Evolutionary conservation across 1,140 invertebrate genomes (phyloP).

Genomic region (Macrobrachium nipponense): DNA sequence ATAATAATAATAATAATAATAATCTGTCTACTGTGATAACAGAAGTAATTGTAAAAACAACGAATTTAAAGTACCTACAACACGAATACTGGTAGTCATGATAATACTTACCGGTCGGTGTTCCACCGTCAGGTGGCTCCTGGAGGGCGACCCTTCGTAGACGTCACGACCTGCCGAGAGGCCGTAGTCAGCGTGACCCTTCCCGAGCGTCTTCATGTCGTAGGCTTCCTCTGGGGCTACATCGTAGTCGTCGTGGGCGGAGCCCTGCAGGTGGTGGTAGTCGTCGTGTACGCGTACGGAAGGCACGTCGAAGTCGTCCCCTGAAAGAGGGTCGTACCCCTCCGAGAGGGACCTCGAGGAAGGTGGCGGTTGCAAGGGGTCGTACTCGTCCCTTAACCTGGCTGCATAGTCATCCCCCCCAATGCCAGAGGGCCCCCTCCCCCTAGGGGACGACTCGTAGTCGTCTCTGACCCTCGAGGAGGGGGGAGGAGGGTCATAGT

Average conservation of each 20-base stretch:
- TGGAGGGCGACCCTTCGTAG: constrained; percentile 14
- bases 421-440: too few relatives aligned
- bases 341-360: background rate
- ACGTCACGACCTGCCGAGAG: background rate
- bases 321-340: constrained; percentile 30
- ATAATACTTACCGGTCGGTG: constrained; percentile 18
- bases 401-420: constrained; percentile 29
- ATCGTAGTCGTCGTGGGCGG: background rate
- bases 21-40: background rate
- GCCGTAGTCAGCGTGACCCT: too few relatives aligned
- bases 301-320: constrained; percentile 24
- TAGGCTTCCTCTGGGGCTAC: background rate
- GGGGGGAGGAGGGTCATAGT: constrained; percentile 17
- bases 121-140: constrained; percentile 3
- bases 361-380: constrained; percentile 2
- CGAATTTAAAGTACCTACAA: background rate
- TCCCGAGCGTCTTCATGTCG: background rate
- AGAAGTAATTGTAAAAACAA: too few relatives aligned
- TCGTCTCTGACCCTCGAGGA: constrained; percentile 4
- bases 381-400: constrained; percentile 42
- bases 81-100: background rate
- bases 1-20: too few relatives aligned
- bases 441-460: constrained; percentile 14
- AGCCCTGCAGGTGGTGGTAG: background rate
- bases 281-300: background rate